Conservation (phyloP, 2,797 vertebrate species). For the Myioborus miniatus region DNA sequence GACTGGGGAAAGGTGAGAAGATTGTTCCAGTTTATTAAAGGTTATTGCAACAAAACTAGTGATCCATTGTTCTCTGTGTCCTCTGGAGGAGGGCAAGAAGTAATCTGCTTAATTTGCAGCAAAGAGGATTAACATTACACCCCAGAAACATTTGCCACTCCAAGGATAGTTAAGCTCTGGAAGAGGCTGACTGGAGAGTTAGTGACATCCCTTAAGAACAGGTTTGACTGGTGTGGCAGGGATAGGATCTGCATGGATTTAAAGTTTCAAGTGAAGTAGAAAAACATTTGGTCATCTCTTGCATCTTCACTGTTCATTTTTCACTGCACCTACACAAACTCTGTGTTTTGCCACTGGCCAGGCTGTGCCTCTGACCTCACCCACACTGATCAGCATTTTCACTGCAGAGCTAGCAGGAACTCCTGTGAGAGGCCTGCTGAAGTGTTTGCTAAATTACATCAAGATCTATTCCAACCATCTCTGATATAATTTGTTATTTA, state of each 20-base stretch:
- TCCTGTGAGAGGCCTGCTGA: background rate
- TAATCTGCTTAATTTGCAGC: conserved; percentile 26
- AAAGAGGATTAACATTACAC: conserved; percentile 30
- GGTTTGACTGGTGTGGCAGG: background rate
- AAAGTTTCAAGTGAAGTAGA: background rate
- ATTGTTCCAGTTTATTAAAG: background rate
- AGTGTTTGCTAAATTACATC: background rate
- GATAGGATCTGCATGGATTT: background rate
- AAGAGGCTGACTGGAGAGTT: background rate
- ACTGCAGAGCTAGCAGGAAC: background rate
- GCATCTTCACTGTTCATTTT: background rate
- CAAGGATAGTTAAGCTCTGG: background rate
- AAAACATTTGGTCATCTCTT: background rate
- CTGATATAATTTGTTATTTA: background rate
- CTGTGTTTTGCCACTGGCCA: accelerated
- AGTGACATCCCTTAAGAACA: background rate
- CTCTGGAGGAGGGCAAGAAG: background rate
- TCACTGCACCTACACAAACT: background rate
- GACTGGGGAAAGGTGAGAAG: background rate
- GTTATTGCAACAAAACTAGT: background rate
- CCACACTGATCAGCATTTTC: background rate
- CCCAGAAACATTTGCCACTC: background rate
- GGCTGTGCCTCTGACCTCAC: background rate
- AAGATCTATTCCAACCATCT: background rate
- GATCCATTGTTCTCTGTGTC: background rate